These are phyloP conservation scores for Temnothorax ravouxi DNA, from an alignment of 2,888 invertebrate species.

Conservation along the genomic window DNA sequence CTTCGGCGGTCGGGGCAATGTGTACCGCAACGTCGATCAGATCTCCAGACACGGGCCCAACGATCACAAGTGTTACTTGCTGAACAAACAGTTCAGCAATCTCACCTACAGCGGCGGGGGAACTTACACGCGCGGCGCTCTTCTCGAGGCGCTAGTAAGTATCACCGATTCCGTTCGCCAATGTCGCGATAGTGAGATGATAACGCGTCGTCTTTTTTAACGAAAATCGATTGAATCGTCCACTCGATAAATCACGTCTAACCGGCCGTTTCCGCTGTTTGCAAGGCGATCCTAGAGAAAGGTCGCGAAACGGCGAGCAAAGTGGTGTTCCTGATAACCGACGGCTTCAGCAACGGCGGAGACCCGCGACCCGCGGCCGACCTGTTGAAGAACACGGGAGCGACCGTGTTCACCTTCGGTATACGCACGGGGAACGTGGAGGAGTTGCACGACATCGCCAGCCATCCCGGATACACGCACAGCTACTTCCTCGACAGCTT, in stretches of 20 bases:
- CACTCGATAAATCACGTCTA: slow-evolving; percentile 14
- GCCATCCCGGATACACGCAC: slow-evolving; percentile 89
- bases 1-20: slow-evolving; percentile 89
- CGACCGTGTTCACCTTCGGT: slow-evolving; percentile 88
- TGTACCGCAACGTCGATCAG: slow-evolving; percentile 89
- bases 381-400: slow-evolving; percentile 87
- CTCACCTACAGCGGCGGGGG: slow-evolving; percentile 90
- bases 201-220: not conserved
- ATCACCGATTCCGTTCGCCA: not conserved
- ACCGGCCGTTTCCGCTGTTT: slow-evolving; percentile 53
- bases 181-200: not conserved
- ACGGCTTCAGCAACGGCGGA: slow-evolving; percentile 91
- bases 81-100: slow-evolving; percentile 88
- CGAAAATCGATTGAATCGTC: not conserved
- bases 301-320: slow-evolving; percentile 87
- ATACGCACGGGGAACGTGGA: slow-evolving; percentile 90
- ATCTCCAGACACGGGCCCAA: slow-evolving; percentile 87
- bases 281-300: slow-evolving; percentile 87
- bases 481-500: slow-evolving; percentile 90
- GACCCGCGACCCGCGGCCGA: slow-evolving; percentile 89
- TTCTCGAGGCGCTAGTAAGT: slow-evolving; percentile 89
- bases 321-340: slow-evolving; percentile 90
- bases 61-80: slow-evolving; percentile 89
- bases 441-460: slow-evolving; percentile 89
- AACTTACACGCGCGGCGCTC: slow-evolving; percentile 91